A percentile compares a stretch with the other conserved stretches of the same genome.
phyloP scores from a whole-genome alignment of 2,888 invertebrate genomes.

The Autographa gamma region DNA sequence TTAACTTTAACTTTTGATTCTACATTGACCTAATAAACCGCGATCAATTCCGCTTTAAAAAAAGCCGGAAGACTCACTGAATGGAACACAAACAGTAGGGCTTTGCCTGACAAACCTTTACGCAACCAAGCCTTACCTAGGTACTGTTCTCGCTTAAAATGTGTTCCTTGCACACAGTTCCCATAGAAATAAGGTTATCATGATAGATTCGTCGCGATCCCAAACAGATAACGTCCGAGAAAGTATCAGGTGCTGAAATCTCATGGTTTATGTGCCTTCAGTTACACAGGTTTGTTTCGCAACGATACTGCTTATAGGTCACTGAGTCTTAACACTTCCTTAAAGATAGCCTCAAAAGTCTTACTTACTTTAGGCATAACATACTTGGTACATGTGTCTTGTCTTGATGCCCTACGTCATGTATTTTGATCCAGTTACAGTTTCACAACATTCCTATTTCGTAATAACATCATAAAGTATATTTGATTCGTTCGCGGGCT shows the following conservation, averaged over 20 bases:
- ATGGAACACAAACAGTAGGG: constrained; percentile 3
- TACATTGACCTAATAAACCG: too few species aligned
- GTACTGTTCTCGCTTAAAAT: constrained; percentile 51
- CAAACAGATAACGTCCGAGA: constrained; percentile 65
- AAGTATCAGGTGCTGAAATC: constrained; percentile 60
- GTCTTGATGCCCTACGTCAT: constrained; percentile 13
- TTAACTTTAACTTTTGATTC: not conserved
- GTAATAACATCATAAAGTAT: constrained; percentile 45
- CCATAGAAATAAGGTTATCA: constrained; percentile 85
- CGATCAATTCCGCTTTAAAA: not conserved
- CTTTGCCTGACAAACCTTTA: constrained; percentile 31
- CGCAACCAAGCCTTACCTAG: constrained; percentile 60
- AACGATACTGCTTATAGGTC: constrained; percentile 8
- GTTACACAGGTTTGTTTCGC: constrained; percentile 28
- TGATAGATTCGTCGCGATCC: constrained; percentile 80
- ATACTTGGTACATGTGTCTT: not conserved
- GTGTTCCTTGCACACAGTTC: constrained; percentile 74
- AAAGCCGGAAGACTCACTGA: constrained; percentile 31
- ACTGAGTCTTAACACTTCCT: constrained; percentile 1
- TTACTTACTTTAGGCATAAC: not conserved
- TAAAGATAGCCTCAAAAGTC: not conserved
- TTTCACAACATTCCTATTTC: constrained; percentile 39
- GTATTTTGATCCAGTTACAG: constrained; percentile 26
- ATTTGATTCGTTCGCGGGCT: constrained; percentile 34
- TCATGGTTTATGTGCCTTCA: constrained; percentile 42